Evolutionary conservation across 2,113 vertebrate genomes (phyloP), one percentile per base, ranked within the genome.

Genomic region (Pimephales promelas): DNA sequence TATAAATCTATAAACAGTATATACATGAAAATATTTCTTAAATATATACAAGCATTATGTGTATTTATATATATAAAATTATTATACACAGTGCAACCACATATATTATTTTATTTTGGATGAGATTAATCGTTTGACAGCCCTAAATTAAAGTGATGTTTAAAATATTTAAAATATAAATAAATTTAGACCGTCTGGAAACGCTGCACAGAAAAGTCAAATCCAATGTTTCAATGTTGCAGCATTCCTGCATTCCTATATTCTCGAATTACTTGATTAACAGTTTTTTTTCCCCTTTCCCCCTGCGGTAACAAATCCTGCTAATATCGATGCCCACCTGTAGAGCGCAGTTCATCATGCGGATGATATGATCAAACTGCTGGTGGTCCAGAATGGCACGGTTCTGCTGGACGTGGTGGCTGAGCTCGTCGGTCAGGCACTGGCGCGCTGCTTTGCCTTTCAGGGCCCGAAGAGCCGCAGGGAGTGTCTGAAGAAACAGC

Each of bases 341-440:
- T 28, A 99, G 91, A 62, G 97, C 96, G 88, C 98, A 99, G 90
- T 99, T 99, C 94, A 99, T 98, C 97, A 99, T 97, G 68, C 97
- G 95, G 85, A 98, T 93, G 26, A 96, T 91, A 88, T 99, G 97
- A 92, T 99, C 98, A 74, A 99, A 99, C 92, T 99, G 98, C 52
- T 99, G 97, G 87, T 99, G 98, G 90, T 99, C 97, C 91, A 99
- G 87, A 81, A 99, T 97, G 26, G 97, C 96, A 1, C 98, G 95
- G 87, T 99, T 99, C 79, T 98, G 96, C 87, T 97, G 97, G 2
- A 98, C 97, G 0, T 98, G 97, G 16, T 95, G 95, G 82, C 96
- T 96, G 26, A 99, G 91, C 45, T 99, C 97, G 66, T 97, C 96
- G 0, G 96, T 96, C 80, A 99, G 94, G 93, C 97, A 99, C 81